These are phyloP conservation scores for Rachycentron canadum DNA, from an alignment of 2,797 vertebrate species.

Conservation along the genomic window DNA sequence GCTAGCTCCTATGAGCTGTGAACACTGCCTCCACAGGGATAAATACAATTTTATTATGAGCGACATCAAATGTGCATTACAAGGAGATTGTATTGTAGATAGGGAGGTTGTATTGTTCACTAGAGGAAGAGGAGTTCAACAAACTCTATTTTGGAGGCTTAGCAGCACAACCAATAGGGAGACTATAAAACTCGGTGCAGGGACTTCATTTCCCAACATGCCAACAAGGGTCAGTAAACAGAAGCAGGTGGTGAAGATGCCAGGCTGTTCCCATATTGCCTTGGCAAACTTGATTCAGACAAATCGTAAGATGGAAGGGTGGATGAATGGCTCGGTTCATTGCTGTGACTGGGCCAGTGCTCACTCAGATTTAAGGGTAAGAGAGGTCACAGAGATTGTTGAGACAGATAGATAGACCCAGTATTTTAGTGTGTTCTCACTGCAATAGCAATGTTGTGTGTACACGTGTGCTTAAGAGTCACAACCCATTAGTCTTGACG, in stretches of 20 bases:
- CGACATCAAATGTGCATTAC: not conserved
- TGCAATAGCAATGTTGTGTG: constrained; percentile 26
- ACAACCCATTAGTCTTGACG: constrained; percentile 70
- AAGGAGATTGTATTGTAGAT: not conserved
- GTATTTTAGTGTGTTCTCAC: constrained; percentile 42
- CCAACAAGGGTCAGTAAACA: fast-evolving
- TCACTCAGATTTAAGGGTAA: constrained; percentile 41
- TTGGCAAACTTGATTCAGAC: not conserved
- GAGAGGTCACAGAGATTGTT: constrained; percentile 45
- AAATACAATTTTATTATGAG: not conserved
- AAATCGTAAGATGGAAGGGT: not conserved
- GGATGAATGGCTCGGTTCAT: not conserved
- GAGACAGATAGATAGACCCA: constrained; percentile 38
- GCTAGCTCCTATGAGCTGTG: no score
- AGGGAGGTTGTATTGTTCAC: not conserved
- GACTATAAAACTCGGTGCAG: not conserved
- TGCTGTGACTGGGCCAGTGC: constrained; percentile 8
- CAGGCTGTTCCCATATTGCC: not conserved
- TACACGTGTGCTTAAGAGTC: constrained; percentile 46
- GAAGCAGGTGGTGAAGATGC: not conserved
- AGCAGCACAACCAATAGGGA: not conserved
- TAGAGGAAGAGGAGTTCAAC: not conserved
- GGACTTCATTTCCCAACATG: constrained; percentile 4
- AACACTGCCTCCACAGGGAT: not conserved
- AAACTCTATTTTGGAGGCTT: not conserved